Evolutionary conservation across 1,140 invertebrate genomes (phyloP), one percentile per base, ranked within the genome.

Genomic region (Lucilia sericata): DNA sequence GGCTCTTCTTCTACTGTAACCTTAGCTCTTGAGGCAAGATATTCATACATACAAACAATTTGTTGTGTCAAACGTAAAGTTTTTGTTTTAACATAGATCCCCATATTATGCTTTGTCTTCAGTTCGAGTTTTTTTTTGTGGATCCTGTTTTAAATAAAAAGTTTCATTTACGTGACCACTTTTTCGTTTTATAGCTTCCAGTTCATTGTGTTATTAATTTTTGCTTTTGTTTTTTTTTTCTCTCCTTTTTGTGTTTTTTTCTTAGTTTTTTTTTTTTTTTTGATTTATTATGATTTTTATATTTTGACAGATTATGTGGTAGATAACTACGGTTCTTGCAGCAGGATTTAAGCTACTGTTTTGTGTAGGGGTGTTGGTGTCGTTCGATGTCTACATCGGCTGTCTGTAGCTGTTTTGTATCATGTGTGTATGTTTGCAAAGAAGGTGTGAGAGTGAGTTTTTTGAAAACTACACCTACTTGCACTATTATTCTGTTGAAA

Each of bases 281-380:
- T 80, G 76, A 80, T 80, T 80, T 80, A 80, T 80, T 47, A 80
- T 80, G 76, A 80, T 80, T 80, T 80, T 80, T 49, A 80, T 80
- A 80, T 80, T 80, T 80, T 80, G 76, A 80, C 76, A 80, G 76
- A 80, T 80, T 80, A 80, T 80, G 76, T 80, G 76, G n/a, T 49
- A 80, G 76, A 80, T 80, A 80, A 80, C 42, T 49, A 51, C 25
- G 19, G 76, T 80, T 80, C 13, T 51, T 51, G 7, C 49, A 25
- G 3, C 42, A 80, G 42, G 3, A 80, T 49, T 80, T 49, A n/a
- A 49, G 76, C 76, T 80, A 49, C 76, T 25, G 76, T 80, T 42
- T 30, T 30, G 25, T 76, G 51, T 12, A 55, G 12, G 51, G 17
- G 17, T 55, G 17, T 55, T 19, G 25, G 65, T 70, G n/a, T n/a